Evolutionary conservation across 2,113 vertebrate genomes (phyloP), one percentile per base, ranked within the genome.

Genomic region (cattle (Bos taurus)): DNA sequence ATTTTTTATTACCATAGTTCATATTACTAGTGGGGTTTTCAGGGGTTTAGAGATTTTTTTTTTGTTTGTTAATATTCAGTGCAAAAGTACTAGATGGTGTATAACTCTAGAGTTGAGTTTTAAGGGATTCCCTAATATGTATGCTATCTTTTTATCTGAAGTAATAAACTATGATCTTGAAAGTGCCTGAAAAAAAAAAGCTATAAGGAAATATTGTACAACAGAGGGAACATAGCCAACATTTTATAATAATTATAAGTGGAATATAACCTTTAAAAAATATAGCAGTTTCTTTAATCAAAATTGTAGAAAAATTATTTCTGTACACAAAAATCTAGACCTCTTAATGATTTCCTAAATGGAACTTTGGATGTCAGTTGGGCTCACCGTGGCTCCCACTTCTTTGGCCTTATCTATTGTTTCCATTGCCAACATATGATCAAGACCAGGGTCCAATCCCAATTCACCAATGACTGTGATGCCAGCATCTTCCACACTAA

Each of bases 351-450:
- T 67, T 91, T 62, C 23, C 62, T 71, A 84, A 48, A 48, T 25
- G 57, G 81, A 78, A 4, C 2, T 90, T 28, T 50, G 40, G 17
- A 17, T 15, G 0, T 57, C 74, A 60, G 48, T 0, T 30, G 28
- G 15, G 91, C 99, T 99, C 98, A 99, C 99, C 95, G 98, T 99
- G 98, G 99, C 99, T 97, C 99, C 99, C 54, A 99, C 99, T 96
- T 99, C 99, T 98, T 99, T 99, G 7, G 99, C 99, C 93, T 99
- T 99, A 96, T 99, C 99, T 94, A 99, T 99, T 43, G 99, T 99
- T 96, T 99, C 99, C 99, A 99, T 99, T 1, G 99, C 99, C 98
- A 99, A 91, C 99, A 99, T 99, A 98, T 99, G 99, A 96, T 99
- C 99, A 46, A 99, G 99, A 57, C 99, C 99, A n/a, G 99, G 99